These are phyloP conservation scores for Todiramphus saurophagus DNA, from an alignment of 2,113 vertebrate genomes.

Conservation along the genomic window DNA sequence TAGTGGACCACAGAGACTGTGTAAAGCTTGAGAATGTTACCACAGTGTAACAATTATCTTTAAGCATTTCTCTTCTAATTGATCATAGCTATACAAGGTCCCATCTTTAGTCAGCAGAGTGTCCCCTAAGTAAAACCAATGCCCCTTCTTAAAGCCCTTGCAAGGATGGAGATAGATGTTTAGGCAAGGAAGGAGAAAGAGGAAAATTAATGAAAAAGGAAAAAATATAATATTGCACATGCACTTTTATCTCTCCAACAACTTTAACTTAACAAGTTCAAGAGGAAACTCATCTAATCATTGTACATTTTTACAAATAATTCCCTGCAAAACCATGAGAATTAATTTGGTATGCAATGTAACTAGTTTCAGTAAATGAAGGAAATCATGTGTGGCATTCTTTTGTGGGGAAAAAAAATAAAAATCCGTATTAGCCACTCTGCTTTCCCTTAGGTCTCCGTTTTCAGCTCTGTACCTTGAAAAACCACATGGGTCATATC, in stretches of 20 bases:
- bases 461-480: not conserved
- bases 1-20: not conserved
- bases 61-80: not conserved
- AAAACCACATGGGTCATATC: not conserved
- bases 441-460: not conserved
- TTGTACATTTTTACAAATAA: not conserved
- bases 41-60: not conserved
- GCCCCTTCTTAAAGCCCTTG: not conserved
- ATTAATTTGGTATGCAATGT: not conserved
- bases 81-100: not conserved
- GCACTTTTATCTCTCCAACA: not conserved
- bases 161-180: not conserved
- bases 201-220: not conserved
- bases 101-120: not conserved
- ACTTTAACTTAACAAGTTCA: not conserved
- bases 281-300: not conserved
- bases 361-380: slow-evolving; percentile 18
- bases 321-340: not conserved
- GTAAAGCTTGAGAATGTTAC: not conserved
- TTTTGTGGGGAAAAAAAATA: not conserved
- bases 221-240: not conserved
- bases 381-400: slow-evolving; percentile 3
- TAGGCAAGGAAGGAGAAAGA: not conserved
- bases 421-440: not conserved
- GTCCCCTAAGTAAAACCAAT: not conserved